Percentiles rank a stretch among this genome's conserved stretches.
Conservation (phyloP, 2,113 vertebrate genomes). For the Globicephala melas region DNA sequence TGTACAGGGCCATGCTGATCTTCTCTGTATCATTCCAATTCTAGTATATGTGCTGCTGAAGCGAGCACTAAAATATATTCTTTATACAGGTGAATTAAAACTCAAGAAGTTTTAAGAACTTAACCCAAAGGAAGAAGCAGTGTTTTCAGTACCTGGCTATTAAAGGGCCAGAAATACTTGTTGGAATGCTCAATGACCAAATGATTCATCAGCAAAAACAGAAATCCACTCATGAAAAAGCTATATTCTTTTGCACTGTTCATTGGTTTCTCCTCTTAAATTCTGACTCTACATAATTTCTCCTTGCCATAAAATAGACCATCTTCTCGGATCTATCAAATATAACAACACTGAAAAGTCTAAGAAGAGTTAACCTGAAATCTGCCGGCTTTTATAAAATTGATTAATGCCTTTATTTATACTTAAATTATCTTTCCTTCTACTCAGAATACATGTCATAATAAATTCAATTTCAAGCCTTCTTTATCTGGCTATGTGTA, state of each 20-base stretch:
- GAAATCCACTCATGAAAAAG: background rate
- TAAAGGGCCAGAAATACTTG: background rate
- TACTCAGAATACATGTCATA: slow-evolving; percentile 16
- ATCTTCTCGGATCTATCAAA: background rate
- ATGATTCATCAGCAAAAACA: background rate
- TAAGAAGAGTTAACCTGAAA: slow-evolving; percentile 16
- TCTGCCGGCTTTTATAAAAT: background rate
- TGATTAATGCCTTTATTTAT: background rate
- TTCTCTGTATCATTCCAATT: background rate
- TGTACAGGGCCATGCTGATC: background rate
- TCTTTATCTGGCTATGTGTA: background rate
- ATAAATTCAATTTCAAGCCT: slow-evolving; percentile 47
- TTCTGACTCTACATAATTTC: background rate
- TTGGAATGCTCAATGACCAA: background rate
- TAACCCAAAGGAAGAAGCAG: background rate
- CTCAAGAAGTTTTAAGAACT: background rate
- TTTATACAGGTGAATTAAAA: background rate
- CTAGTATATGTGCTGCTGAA: background rate
- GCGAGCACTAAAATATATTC: background rate
- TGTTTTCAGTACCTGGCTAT: background rate
- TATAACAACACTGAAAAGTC: background rate
- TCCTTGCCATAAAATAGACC: background rate
- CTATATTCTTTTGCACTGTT: background rate
- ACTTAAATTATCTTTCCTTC: slow-evolving; percentile 17
- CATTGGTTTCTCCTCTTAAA: background rate